Percentiles rank a stretch among this genome's conserved stretches.
Conservation (phyloP, 2,113 vertebrate genomes). For the Burhinus oedicnemus region DNA sequence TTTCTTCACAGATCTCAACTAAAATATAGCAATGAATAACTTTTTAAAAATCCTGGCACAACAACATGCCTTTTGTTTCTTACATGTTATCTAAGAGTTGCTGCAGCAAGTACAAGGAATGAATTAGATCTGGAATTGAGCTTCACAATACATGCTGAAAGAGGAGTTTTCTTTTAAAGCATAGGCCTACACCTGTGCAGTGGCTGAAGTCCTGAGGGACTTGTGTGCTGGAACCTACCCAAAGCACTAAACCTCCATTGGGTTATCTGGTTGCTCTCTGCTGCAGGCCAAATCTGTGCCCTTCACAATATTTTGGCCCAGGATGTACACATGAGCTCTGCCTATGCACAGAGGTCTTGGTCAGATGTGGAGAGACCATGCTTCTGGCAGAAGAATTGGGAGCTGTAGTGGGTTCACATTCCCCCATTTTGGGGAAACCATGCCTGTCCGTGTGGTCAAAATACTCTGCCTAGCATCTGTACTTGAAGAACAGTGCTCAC, state of each 20-base stretch:
- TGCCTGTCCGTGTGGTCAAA: neutral
- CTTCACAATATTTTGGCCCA: neutral
- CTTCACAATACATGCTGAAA: neutral
- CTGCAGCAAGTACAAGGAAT: neutral
- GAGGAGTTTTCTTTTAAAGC: neutral
- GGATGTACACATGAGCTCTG: neutral
- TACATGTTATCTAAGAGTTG: conserved; percentile 30
- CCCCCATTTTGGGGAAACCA: accelerated
- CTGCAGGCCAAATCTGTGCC: neutral
- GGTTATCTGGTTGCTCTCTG: neutral
- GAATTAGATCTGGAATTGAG: neutral
- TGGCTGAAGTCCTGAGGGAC: neutral
- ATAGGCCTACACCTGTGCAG: neutral
- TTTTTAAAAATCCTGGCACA: conserved; percentile 43
- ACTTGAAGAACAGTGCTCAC: neutral
- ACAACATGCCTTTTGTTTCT: conserved; percentile 45
- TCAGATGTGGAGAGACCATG: neutral
- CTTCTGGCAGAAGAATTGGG: neutral
- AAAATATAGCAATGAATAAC: conserved; percentile 58
- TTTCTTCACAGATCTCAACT: conserved; percentile 61
- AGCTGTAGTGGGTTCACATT: neutral
- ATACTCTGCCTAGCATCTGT: neutral
- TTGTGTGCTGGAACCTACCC: neutral
- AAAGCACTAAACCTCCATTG: neutral
- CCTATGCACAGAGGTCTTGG: neutral